These are phyloP conservation scores for Cheilosia vulpina DNA, from an alignment of 2,888 invertebrate species.

Conservation along the genomic window DNA sequence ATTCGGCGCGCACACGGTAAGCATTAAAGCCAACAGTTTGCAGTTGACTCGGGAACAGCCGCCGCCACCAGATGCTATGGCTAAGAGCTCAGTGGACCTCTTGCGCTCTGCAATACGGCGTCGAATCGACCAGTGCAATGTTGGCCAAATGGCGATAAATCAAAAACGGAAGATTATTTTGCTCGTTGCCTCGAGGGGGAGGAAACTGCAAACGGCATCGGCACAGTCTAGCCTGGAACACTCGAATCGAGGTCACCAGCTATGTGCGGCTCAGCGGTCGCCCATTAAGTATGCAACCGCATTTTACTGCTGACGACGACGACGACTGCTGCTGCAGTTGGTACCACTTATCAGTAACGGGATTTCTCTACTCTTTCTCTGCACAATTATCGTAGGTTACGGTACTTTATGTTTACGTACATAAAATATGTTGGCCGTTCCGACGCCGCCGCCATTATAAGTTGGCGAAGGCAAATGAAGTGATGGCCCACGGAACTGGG, in stretches of 20 bases:
- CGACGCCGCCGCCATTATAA: slow-evolving; percentile 25
- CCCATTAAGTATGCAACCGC: slow-evolving; percentile 68
- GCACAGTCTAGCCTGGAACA: slow-evolving; percentile 59
- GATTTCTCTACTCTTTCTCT: slow-evolving; percentile 62
- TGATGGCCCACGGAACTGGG: slow-evolving; percentile 48
- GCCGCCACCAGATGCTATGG: slow-evolving; percentile 49
- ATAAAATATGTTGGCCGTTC: slow-evolving; percentile 27
- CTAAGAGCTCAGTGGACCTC: slow-evolving; percentile 6
- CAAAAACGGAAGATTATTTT: slow-evolving; percentile 73
- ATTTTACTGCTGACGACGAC: slow-evolving; percentile 30
- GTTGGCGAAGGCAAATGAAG: slow-evolving; percentile 32
- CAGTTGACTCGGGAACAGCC: slow-evolving; percentile 8
- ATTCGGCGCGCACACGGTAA: slow-evolving; percentile 61
- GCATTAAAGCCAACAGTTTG: slow-evolving; percentile 53
- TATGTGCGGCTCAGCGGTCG: slow-evolving; percentile 30
- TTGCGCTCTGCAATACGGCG: not conserved
- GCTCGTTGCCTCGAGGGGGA: slow-evolving; percentile 58
- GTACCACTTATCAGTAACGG: slow-evolving; percentile 72
- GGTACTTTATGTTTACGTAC: slow-evolving; percentile 56
- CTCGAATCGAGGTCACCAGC: slow-evolving; percentile 65
- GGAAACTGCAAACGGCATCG: slow-evolving; percentile 38
- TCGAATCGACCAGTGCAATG: slow-evolving; percentile 9
- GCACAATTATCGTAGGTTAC: slow-evolving; percentile 70
- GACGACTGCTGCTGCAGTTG: slow-evolving; percentile 31
- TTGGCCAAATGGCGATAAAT: slow-evolving; percentile 70